Base-by-base conservation (phyloP, 1,140 invertebrate species). In the Heliconius himera region DNA sequence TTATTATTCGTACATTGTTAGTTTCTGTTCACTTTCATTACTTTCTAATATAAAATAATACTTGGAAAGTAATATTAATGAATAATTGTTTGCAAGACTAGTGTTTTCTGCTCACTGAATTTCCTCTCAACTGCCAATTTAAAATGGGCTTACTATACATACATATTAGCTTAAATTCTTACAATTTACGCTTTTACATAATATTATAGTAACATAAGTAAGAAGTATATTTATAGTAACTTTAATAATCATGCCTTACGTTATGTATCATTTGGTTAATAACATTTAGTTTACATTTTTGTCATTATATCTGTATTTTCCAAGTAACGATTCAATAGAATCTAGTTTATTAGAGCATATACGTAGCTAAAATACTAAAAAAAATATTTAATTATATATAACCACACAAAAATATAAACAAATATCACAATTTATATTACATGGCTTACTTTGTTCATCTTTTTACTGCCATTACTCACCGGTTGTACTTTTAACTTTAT, bases 281-380 rank as follows among this genome's bases (percentile, higher is more conserved):
- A 66, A 66, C 54, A 20, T 51, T 51, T 0, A 20, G 4, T 46
- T 46, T 46, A 8, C 6, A 46, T 20, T 51, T 51, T 6, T 2
- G 5, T 20, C 18, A 18, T 56, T 56, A 56, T 1, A 56, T 56
- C 20, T 22, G 0, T 56, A 56, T 22, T 66, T 66, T 66, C 22
- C 22, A 66, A 29, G 60, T 66, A 66, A 29, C 11, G 60, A 66
- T 66, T 66, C 26, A 66, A 66, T 66, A 66, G 9, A 66, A 66
- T 66, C 60, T 29, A 66, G 22, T 66, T 66, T 29, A 29, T 66
- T 66, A 66, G 60, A 66, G 26, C 60, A 66, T 29, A 13, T 66
- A 29, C 60, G 26, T 66, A 29, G 26, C 22, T 66, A 66, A 26
- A n/a, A 22, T 22, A 26, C 4, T 29, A 66, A 66, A 29, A 29